These are phyloP conservation scores for Limanda limanda DNA, from an alignment of 2,113 vertebrate species.

Conservation along the genomic window DNA sequence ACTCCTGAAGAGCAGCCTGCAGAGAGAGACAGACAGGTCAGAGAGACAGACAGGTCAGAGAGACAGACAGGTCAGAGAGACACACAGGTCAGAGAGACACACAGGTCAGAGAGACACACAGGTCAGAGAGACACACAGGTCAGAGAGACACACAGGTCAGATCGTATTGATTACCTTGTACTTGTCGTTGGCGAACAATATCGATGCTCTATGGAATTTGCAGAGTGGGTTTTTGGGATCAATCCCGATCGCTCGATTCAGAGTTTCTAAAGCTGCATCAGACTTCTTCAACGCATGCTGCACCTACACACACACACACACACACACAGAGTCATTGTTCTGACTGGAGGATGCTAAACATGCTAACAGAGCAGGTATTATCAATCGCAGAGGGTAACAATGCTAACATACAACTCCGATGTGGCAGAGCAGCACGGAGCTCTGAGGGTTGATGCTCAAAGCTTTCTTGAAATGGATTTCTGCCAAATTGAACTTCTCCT, in stretches of 20 bases:
- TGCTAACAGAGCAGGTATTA: neutral
- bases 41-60: neutral
- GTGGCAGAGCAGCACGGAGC: constrained; percentile 97
- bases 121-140: neutral
- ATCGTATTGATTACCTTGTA: constrained; percentile 88
- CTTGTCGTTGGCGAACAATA: constrained; percentile 98
- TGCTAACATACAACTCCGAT: constrained; percentile 92
- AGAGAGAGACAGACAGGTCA: constrained; percentile 9
- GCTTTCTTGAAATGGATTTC: constrained; percentile 99
- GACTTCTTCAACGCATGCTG: constrained; percentile 98
- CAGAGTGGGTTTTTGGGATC: constrained; percentile 99
- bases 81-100: neutral
- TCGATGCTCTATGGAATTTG: constrained; percentile 98
- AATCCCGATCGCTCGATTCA: constrained; percentile 96
- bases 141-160: neutral
- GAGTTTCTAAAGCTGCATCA: constrained; percentile 95
- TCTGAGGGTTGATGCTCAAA: constrained; percentile 98
- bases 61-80: neutral
- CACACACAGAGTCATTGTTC: neutral
- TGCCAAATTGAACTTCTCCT: constrained; percentile 98
- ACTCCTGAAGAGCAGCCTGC: constrained; percentile 97
- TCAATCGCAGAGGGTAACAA: neutral
- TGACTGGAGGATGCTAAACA: neutral
- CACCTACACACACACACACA: constrained; percentile 79
- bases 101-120: neutral